Percentiles rank a stretch among this genome's conserved stretches.
phyloP scores from a whole-genome alignment of 2,113 vertebrate genomes.

The Leucopsar rothschildi region DNA sequence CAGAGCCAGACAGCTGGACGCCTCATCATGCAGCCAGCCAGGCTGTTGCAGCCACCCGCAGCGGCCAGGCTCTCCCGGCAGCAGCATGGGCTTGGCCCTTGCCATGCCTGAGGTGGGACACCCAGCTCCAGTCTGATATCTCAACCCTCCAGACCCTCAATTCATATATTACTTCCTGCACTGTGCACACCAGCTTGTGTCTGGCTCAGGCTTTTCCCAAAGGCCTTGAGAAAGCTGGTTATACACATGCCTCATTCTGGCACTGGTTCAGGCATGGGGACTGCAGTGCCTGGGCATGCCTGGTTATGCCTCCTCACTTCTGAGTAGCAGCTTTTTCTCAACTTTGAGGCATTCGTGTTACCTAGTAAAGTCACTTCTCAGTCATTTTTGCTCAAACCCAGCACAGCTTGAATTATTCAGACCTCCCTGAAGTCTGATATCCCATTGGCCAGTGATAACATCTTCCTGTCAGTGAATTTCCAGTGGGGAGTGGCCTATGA shows the following conservation, averaged over 20 bases:
- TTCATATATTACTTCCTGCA: neutral
- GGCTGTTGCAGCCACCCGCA: neutral
- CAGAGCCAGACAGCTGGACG: slow-evolving; percentile 54
- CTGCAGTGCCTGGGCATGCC: neutral
- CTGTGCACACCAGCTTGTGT: neutral
- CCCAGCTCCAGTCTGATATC: neutral
- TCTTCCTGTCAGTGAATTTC: neutral
- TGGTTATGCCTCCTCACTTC: neutral
- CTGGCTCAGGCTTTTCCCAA: neutral
- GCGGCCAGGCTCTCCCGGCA: neutral
- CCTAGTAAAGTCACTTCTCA: neutral
- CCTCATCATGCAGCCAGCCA: neutral
- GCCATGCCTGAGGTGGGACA: fast-evolving
- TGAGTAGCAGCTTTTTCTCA: neutral
- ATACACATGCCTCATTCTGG: fast-evolving
- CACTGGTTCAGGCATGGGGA: neutral
- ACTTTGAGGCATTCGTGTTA: neutral
- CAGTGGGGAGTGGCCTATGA: neutral
- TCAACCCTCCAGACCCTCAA: neutral
- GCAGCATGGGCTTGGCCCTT: neutral
- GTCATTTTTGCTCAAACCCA: neutral
- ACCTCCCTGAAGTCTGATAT: neutral
- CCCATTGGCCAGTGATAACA: neutral
- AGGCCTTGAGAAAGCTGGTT: neutral
- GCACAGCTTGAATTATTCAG: neutral